Evolutionary conservation across 2,797 vertebrate genomes (phyloP), one percentile per base, ranked within the genome.

Genomic region (Cossypha polioptera): DNA sequence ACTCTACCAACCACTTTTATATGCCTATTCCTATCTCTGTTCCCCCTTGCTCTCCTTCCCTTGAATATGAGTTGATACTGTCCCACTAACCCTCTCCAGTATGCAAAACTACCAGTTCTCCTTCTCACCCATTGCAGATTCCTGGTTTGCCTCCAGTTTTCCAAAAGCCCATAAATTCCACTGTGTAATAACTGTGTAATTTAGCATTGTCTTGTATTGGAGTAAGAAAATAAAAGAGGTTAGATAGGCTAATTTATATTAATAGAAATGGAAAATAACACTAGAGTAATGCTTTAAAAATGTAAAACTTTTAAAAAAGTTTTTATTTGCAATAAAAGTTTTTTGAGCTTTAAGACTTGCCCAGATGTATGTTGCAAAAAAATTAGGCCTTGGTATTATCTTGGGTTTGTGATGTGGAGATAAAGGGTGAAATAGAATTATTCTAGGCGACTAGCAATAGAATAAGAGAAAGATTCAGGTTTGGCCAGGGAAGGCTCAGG

Each of bases 21-120:
- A 50, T 4, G 2, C 13, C 3, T 78, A 3, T 13, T 2, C 3
- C 1, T 1, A 4, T 13, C 8, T 65, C 33, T 38, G 11, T 19
- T 58, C 1, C 9, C 1, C 1, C 0, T 9, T 28, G 9, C 3
- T 59, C 4, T 4, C 3, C 24, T 58, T 40, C 5, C 21, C 18
- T 11, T 51, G 10, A 24, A 16, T 29, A 59, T 31, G 22, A 57
- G 15, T 11, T 69, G 35, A 5, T 17, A 19, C 11, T 40, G 13
- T 45, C 57, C 6, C 17, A 48, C 13, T 1, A 6, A 57, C 13
- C 1, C 16, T 9, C 22, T 40, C 11, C 20, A 50, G 13, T 5
- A 48, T 10, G 7, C 5, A 21, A 9, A 47, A 40, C 25, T 1
- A 2, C 1, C 13, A 38, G 1, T 69, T 69, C 54, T 36, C n/a